These are phyloP conservation scores for Lottia scabra DNA, from an alignment of 2,888 invertebrate species.

Conservation along the genomic window DNA sequence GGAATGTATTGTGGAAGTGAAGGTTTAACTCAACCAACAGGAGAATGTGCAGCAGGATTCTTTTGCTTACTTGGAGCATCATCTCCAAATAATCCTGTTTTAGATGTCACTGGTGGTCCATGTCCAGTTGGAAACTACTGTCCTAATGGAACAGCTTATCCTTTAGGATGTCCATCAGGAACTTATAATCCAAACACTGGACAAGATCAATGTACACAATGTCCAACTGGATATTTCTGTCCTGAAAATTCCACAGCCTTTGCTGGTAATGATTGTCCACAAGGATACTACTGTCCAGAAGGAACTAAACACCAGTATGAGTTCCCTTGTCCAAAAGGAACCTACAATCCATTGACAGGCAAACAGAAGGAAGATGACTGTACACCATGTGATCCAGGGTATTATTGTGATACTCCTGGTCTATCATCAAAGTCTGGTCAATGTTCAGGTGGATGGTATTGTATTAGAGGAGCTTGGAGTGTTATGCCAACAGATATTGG, in stretches of 20 bases:
- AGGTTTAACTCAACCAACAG: conserved; percentile 54
- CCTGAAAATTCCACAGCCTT: conserved; percentile 48
- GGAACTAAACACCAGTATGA: conserved; percentile 48
- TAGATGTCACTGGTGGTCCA: conserved; percentile 51
- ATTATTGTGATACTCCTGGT: conserved; percentile 58
- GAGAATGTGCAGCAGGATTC: conserved; percentile 63
- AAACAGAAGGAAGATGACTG: conserved; percentile 52
- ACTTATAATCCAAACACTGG: conserved; percentile 47
- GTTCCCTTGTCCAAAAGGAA: conserved; percentile 58
- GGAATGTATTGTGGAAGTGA: conserved; percentile 46
- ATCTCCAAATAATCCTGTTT: conserved; percentile 47
- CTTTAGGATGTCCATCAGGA: conserved; percentile 50
- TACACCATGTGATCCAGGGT: conserved; percentile 59
- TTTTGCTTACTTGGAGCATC: conserved; percentile 59
- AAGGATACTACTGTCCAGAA: conserved; percentile 58
- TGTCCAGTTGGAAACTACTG: conserved; percentile 65
- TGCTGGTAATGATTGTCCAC: conserved; percentile 45
- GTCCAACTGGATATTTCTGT: conserved; percentile 50
- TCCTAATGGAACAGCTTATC: conserved; percentile 60
- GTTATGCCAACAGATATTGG: conserved; percentile 56
- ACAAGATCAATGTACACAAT: conserved; percentile 35
- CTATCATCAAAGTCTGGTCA: conserved; percentile 43
- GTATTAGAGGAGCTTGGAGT: conserved; percentile 60
- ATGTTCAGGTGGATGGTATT: conserved; percentile 65
- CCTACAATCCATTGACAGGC: conserved; percentile 55